Base-by-base conservation (phyloP, 1,140 invertebrate genomes). In the Calliphora vicina region DNA sequence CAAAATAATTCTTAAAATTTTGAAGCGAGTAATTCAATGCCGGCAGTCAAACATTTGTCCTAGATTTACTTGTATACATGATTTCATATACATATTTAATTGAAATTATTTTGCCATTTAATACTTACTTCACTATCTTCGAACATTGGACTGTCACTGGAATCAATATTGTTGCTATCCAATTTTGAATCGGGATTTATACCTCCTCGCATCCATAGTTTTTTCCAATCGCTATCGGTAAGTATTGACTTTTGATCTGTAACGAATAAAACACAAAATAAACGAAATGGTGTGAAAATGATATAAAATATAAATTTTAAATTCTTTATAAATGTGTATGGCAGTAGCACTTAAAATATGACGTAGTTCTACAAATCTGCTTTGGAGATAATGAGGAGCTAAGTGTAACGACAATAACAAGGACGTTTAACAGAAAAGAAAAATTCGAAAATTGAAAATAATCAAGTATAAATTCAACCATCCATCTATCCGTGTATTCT, bases 171-270 rank as follows among this genome's bases (percentile, higher is more conserved):
- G 86, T 91, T 90, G 74, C 74, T 84, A 87, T 90, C 89, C 85
- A 87, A 87, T 88, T 90, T 90, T 85, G 87, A 86, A 83, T 90
- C 88, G 82, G 86, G 86, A 87, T 87, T 89, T 84, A 90, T 87
- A 85, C 86, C 87, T 83, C 86, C 87, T 84, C 87, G 87, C 88
- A 89, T 88, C 90, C 90, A 91, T 85, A 91, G 85, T 84, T 91
- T 91, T 82, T 90, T 91, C 89, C 90, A 91, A 80, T 91, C 90
- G 85, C 87, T 90, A 86, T 91, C 90, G 84, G 89, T 91, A 84
- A 91, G 90, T 89, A 91, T 89, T 89, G 90, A 91, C 88, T 91
- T 91, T 87, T 90, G 90, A 86, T 90, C 90, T 91, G 87, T 27
- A 90, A 90, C 20, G 35, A 73, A 71, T 50, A 25, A 29, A 50